Conservation (phyloP, 2,888 invertebrate genomes). For the Bellardia bayeri region DNA sequence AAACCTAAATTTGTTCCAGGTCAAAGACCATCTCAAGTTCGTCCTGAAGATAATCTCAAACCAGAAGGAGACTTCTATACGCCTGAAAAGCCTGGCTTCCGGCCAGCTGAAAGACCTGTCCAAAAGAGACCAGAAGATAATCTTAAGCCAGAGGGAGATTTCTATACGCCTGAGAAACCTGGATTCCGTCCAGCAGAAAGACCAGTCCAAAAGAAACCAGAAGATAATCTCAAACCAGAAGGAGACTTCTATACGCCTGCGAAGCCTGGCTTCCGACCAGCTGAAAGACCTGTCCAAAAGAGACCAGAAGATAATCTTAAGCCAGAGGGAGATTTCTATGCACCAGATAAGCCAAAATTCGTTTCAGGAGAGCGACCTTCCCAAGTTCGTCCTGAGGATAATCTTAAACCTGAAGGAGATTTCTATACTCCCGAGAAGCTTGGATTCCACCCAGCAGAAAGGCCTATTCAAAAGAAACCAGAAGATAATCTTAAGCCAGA, state of each 20-base stretch:
- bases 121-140: constrained; percentile 82
- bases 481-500: constrained; percentile 86
- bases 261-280: constrained; percentile 85
- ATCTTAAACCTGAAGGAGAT: constrained; percentile 85
- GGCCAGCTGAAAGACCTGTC: constrained; percentile 81
- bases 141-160: constrained; percentile 84
- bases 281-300: constrained; percentile 84
- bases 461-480: constrained; percentile 82
- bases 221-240: constrained; percentile 83
- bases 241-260: constrained; percentile 86
- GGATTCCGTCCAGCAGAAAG: constrained; percentile 82
- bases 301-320: constrained; percentile 85
- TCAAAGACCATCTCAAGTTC: constrained; percentile 80
- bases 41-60: constrained; percentile 86
- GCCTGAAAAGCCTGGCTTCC: constrained; percentile 84
- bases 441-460: constrained; percentile 84
- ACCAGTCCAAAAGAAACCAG: constrained; percentile 81
- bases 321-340: constrained; percentile 85
- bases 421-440: constrained; percentile 85
- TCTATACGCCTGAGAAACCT: constrained; percentile 78
- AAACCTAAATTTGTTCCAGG: constrained; percentile 85
- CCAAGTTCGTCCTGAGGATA: constrained; percentile 85
- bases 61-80: constrained; percentile 77
- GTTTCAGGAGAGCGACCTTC: constrained; percentile 78
- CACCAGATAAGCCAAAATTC: constrained; percentile 86